A percentile compares a stretch with the other conserved stretches of the same genome.
Conservation (phyloP, 2,797 vertebrate species). For the Chelidonichthys spinosus region DNA sequence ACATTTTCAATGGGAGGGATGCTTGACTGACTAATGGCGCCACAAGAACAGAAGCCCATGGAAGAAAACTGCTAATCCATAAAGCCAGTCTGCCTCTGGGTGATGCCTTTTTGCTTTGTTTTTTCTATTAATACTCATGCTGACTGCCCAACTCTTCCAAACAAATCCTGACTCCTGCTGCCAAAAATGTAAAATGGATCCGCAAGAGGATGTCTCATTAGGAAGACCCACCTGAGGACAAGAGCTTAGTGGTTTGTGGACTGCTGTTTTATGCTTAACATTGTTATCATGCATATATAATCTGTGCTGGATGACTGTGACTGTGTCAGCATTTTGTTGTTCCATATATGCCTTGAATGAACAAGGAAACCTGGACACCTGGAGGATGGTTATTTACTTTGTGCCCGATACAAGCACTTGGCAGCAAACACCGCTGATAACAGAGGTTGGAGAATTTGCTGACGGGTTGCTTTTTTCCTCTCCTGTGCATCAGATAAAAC, state of each 20-base stretch:
- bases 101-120: constrained; percentile 34
- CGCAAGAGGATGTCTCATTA: constrained; percentile 27
- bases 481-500: constrained; percentile 60
- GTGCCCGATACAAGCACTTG: constrained; percentile 52
- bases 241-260: neutral
- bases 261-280: neutral
- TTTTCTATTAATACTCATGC: constrained; percentile 24
- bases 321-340: neutral
- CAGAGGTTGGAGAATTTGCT: constrained; percentile 63
- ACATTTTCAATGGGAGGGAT: constrained; percentile 9
- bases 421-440: constrained; percentile 66
- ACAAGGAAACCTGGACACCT: constrained; percentile 55
- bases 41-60: constrained; percentile 23
- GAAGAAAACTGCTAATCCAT: constrained; percentile 37
- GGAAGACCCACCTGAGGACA: constrained; percentile 39
- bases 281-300: neutral
- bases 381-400: constrained; percentile 57
- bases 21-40: constrained; percentile 19
- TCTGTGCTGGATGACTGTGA: neutral
- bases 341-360: constrained; percentile 26
- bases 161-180: constrained; percentile 30
- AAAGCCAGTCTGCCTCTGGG: constrained; percentile 31
- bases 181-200: constrained; percentile 49
- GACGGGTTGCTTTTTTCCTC: constrained; percentile 45
- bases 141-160: constrained; percentile 19